A percentile compares a stretch with the other conserved stretches of the same genome.
Evolutionary conservation across 1,140 invertebrate species (phyloP).

Genomic region (Brachionus paranguensis): DNA sequence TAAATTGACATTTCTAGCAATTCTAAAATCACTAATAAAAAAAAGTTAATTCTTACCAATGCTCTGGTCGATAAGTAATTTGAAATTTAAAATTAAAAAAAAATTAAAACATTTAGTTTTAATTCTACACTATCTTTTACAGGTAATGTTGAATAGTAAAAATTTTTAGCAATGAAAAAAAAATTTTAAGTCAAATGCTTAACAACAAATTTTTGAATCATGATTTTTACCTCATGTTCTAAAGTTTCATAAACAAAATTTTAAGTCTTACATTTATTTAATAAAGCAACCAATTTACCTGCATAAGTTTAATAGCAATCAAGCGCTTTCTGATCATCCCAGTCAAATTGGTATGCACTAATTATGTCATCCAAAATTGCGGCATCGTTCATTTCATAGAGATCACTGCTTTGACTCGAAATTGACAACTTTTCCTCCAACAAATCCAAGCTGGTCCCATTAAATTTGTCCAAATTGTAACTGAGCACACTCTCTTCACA

Average conservation of each 20-base stretch:
- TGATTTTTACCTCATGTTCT: constrained; percentile 14
- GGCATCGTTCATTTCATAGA: background rate
- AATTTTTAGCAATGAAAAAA: background rate
- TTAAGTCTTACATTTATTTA: background rate
- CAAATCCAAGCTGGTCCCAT: background rate
- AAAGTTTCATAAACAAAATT: background rate
- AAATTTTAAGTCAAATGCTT: background rate
- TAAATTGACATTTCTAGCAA: no score
- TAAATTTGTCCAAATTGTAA: background rate
- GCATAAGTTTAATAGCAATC: constrained; percentile 28
- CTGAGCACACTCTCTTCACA: background rate
- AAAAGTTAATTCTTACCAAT: no score
- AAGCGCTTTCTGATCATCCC: constrained; percentile 5
- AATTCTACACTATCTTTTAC: no score
- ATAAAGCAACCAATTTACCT: background rate
- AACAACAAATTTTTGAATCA: background rate
- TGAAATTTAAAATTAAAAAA: background rate
- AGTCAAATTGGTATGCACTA: constrained; percentile 22
- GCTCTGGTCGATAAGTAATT: no score
- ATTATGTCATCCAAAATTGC: constrained; percentile 24
- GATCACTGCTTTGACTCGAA: background rate
- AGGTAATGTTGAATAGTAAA: no score
- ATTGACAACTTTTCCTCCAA: background rate
- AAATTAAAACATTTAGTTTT: no score
- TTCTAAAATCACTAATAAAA: no score